These are phyloP conservation scores for Dryomyza anilis DNA, from an alignment of 2,888 invertebrate species.

Conservation along the genomic window DNA sequence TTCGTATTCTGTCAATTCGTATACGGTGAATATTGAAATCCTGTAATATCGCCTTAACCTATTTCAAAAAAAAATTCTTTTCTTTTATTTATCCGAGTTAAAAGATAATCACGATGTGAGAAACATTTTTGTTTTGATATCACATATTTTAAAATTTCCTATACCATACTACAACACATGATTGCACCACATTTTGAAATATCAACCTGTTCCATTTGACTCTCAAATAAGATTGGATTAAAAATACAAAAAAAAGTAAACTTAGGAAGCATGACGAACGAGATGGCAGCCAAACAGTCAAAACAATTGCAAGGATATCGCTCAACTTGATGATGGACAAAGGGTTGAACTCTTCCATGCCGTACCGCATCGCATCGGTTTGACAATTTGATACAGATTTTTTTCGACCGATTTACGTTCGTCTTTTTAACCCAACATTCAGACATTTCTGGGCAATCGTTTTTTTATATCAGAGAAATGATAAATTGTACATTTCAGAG, in stretches of 20 bases:
- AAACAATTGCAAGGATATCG: not conserved
- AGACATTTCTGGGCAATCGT: slow-evolving; percentile 45
- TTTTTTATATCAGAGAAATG: slow-evolving; percentile 49
- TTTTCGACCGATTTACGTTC: not conserved
- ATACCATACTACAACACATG: too few species aligned
- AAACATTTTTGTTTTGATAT: too few species aligned
- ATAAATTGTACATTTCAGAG: slow-evolving; percentile 60
- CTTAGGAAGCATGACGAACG: slow-evolving; percentile 35
- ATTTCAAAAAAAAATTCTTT: too few species aligned
- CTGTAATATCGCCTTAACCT: too few species aligned
- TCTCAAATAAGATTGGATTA: not conserved
- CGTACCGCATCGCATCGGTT: slow-evolving; percentile 37
- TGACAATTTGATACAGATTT: not conserved
- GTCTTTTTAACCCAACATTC: not conserved
- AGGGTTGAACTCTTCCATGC: not conserved
- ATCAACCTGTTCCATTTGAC: slow-evolving; percentile 14
- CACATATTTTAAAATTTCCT: too few species aligned
- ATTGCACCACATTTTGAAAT: slow-evolving; percentile 1
- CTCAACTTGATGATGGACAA: not conserved
- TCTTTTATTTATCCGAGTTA: too few species aligned
- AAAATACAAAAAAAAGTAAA: slow-evolving; percentile 21
- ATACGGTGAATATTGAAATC: too few species aligned
- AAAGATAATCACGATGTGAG: too few species aligned
- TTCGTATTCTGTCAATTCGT: too few species aligned
- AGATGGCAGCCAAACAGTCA: not conserved